Percentiles rank a stretch among this genome's conserved stretches.
Conservation (phyloP, 2,888 invertebrate genomes). For the Ephialtes manifestator region DNA sequence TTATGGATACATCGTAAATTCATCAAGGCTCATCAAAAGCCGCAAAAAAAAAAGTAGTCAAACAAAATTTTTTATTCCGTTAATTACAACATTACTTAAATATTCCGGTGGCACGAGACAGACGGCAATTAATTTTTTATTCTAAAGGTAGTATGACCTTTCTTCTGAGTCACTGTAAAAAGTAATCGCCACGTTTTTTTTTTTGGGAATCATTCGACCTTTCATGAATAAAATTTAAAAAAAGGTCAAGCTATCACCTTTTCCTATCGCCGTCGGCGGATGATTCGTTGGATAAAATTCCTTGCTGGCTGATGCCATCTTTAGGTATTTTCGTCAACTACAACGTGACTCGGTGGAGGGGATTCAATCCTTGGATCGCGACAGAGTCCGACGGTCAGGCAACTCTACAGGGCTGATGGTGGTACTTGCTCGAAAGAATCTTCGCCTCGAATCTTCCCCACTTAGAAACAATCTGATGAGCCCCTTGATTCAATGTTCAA, state of each 20-base stretch:
- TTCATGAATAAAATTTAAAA: neutral
- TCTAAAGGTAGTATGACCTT: neutral
- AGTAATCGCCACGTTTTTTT: slow-evolving; percentile 10
- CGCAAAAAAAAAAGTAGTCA: slow-evolving; percentile 73
- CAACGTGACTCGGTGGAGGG: slow-evolving; percentile 46
- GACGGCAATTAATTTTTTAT: neutral
- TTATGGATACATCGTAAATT: slow-evolving; percentile 64
- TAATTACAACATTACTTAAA: neutral
- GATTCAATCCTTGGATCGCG: slow-evolving; percentile 53
- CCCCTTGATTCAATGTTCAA: slow-evolving; percentile 46
- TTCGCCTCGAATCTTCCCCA: slow-evolving; percentile 38
- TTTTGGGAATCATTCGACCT: slow-evolving; percentile 11
- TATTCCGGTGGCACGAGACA: neutral
- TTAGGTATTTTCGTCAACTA: slow-evolving; percentile 67
- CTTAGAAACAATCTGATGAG: slow-evolving; percentile 58
- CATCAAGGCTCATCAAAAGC: slow-evolving; percentile 74
- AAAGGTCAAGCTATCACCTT: slow-evolving; percentile 29
- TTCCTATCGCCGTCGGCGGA: slow-evolving; percentile 54
- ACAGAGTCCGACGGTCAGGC: slow-evolving; percentile 66
- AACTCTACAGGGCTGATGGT: slow-evolving; percentile 21
- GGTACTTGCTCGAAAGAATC: slow-evolving; percentile 47
- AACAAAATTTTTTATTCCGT: slow-evolving; percentile 46
- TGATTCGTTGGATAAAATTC: slow-evolving; percentile 55
- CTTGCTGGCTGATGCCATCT: slow-evolving; percentile 79
- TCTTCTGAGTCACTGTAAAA: neutral